A percentile compares a stretch with the other conserved stretches of the same genome.
These are phyloP conservation scores for Drosophila kokeensis DNA, from an alignment of 2,888 invertebrate species.

Conservation along the genomic window DNA sequence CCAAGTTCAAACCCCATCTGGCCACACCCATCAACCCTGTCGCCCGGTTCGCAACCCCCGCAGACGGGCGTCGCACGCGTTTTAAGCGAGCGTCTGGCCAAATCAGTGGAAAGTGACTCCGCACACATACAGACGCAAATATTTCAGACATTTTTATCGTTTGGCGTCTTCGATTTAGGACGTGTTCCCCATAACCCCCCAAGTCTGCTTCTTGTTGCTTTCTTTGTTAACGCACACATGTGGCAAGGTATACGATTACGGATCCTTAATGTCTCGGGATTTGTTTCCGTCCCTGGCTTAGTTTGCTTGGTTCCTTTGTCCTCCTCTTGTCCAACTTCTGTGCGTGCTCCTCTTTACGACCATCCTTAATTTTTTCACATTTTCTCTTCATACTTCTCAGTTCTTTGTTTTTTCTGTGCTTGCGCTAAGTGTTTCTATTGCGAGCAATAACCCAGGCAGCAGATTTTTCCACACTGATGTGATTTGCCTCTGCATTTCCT, in stretches of 20 bases:
- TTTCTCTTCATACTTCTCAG: constrained; percentile 32
- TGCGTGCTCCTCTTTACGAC: constrained; percentile 46
- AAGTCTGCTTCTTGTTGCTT: constrained; percentile 9
- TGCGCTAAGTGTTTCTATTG: constrained; percentile 66
- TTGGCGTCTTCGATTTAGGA: constrained; percentile 82
- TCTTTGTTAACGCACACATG: constrained; percentile 16
- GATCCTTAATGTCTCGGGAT: constrained; percentile 38
- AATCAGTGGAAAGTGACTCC: constrained; percentile 73
- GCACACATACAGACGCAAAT: constrained; percentile 59
- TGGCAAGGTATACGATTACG: constrained; percentile 21
- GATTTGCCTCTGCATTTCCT: constrained; percentile 61
- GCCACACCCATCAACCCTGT: constrained; percentile 47
- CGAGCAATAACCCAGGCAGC: constrained; percentile 62
- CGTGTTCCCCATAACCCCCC: constrained; percentile 39
- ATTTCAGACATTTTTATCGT: constrained; percentile 85
- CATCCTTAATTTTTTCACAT: constrained; percentile 46
- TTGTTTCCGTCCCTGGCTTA: constrained; percentile 33
- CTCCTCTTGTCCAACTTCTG: constrained; percentile 17
- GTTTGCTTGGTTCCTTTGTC: constrained; percentile 23
- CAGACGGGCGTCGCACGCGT: constrained; percentile 21
- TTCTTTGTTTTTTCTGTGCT: constrained; percentile 29
- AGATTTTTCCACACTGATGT: constrained; percentile 75
- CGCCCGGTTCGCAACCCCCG: neutral
- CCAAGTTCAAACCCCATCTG: constrained; percentile 13
- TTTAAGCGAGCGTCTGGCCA: constrained; percentile 72